Conservation (phyloP, 2,797 vertebrate species). For the Bradypodion pumilum region DNA sequence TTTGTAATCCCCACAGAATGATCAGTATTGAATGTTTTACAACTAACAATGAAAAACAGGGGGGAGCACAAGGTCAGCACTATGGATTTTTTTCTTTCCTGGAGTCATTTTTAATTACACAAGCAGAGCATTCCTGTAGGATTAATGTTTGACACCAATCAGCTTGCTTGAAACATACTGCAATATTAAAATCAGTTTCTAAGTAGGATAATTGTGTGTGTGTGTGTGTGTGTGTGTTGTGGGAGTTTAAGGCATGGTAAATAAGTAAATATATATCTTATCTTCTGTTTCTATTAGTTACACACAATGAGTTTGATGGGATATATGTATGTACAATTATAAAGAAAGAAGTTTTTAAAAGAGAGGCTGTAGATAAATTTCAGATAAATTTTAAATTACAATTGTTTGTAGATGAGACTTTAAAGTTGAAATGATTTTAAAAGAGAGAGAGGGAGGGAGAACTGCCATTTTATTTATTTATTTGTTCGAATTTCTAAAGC, state of each 20-base stretch:
- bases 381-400: background rate
- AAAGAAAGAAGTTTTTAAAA: background rate
- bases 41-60: slow-evolving; percentile 40
- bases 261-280: slow-evolving; percentile 15
- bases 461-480: no score
- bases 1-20: slow-evolving; percentile 30
- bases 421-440: no score
- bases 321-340: background rate
- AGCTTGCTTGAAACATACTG: background rate
- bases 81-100: background rate
- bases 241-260: background rate
- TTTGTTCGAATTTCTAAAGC: no score
- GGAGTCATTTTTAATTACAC: slow-evolving; percentile 38
- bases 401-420: background rate
- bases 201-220: slow-evolving; percentile 16
- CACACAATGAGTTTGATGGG: background rate
- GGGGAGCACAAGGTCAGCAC: background rate
- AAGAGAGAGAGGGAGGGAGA: no score
- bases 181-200: slow-evolving; percentile 18
- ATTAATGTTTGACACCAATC: slow-evolving; percentile 27
- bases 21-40: slow-evolving; percentile 25
- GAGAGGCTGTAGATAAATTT: background rate
- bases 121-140: slow-evolving; percentile 20
- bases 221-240: no score
- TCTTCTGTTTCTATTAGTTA: background rate